These are phyloP conservation scores for Gymnoscelis rufifasciata DNA, from an alignment of 2,888 invertebrate species.

Conservation along the genomic window DNA sequence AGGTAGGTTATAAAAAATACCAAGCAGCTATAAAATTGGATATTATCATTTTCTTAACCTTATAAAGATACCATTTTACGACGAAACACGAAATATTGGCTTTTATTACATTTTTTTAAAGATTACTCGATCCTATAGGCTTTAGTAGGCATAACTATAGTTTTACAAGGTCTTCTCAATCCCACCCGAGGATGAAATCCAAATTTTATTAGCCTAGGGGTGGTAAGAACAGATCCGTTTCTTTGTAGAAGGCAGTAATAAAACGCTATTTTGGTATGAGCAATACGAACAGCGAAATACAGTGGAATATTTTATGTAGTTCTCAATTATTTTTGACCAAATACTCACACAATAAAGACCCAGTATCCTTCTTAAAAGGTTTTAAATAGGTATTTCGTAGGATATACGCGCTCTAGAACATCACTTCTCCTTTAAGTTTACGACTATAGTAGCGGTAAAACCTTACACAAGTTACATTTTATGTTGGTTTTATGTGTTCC, in stretches of 20 bases:
- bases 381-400: background rate
- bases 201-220: constrained; percentile 37
- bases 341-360: background rate
- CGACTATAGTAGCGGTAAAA: constrained; percentile 39
- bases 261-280: background rate
- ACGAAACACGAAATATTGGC: constrained; percentile 26
- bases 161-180: constrained; percentile 17
- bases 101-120: constrained; percentile 26
- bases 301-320: too few relatives aligned
- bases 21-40: constrained; percentile 21
- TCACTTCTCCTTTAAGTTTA: constrained; percentile 15
- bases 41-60: constrained; percentile 27
- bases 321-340: background rate
- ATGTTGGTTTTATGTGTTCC: constrained; percentile 31
- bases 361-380: background rate
- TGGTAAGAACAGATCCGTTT: background rate
- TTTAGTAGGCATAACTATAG: constrained; percentile 7
- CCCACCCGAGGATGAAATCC: constrained; percentile 31
- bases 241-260: too few relatives aligned
- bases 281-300: too few relatives aligned
- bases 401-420: constrained; percentile 7
- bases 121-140: constrained; percentile 11
- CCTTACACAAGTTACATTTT: constrained; percentile 38
- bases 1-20: constrained; percentile 17
- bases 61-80: constrained; percentile 31